Conservation (phyloP, 2,797 vertebrate species). For the Brachyrhaphis roseni region DNA sequence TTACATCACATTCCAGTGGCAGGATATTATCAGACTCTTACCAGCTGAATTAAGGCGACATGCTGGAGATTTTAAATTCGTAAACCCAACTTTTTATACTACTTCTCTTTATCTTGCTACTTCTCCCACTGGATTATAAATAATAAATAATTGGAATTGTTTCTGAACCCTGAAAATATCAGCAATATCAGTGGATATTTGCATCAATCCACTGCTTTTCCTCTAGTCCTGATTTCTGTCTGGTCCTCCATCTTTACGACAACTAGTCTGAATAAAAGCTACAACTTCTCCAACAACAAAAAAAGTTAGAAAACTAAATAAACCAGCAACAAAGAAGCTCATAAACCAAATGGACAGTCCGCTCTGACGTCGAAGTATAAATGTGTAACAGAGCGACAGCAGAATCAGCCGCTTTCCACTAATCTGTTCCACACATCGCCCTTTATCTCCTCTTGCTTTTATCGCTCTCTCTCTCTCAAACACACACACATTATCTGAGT, state of each 20-base stretch:
- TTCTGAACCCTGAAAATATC: too few species aligned
- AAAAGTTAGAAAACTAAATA: conserved; percentile 10
- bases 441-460: conserved; percentile 46
- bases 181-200: too few species aligned
- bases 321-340: conserved; percentile 30
- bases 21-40: neutral
- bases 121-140: too few species aligned
- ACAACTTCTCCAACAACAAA: conserved; percentile 5
- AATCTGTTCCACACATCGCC: conserved; percentile 63
- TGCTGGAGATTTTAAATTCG: neutral
- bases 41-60: neutral
- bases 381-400: conserved; percentile 51
- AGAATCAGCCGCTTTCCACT: conserved; percentile 56
- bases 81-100: neutral
- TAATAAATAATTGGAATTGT: too few species aligned
- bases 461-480: conserved; percentile 1
- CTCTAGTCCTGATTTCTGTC: conserved; percentile 14
- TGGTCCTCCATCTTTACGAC: conserved; percentile 13
- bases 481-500: conserved; percentile 29
- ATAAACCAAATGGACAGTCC: conserved; percentile 45
- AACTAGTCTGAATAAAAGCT: conserved; percentile 10
- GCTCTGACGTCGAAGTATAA: conserved; percentile 31
- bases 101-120: neutral
- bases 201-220: conserved; percentile 12
- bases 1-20: neutral